Base-by-base conservation (phyloP, 2,113 vertebrate genomes). In the Hylia prasina region DNA sequence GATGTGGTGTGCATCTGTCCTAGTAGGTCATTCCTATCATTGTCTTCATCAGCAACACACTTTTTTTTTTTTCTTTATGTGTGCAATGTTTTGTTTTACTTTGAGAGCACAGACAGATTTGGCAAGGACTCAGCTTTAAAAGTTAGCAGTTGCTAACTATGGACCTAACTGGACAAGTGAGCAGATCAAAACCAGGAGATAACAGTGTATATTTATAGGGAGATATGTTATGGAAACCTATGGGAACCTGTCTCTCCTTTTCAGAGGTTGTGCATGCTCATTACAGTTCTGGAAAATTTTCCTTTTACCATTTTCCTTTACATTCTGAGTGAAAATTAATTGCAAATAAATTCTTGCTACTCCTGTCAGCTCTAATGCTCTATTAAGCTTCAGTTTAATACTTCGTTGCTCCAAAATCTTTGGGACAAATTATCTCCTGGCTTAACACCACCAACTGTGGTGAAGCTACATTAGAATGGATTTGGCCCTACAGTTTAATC, bases 1-100 rank as follows among this genome's bases (percentile, higher is more conserved):
- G 87, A 80, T 85, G n/a, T 82, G 66, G 42, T 77, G 50, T 75
- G 50, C 78, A 93, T 95, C 92, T 93, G 88, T 83, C 79, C 90
- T 83, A 40, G n/a, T 9, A 50, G 42, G 75, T 90, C 87, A 90
- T 89, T 90, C 83, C 56, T 87, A 85, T 77, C 24, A 0, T 39
- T 48, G 37, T 80, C 82, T 83, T 73, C 47, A 83, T 88, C 79
- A 89, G 72, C 2, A 17, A 78, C 48, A 70, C 5, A 0, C 6
- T 7, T 48, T n/a, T 77, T 35, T 54, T 66, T 17, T 48, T 28
- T 13, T 31, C 25, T 81, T 82, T 20, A 45, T 15, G 28, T 19
- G 40, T 63, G 24, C 66, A 58, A 35, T 83, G 27, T 83, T 88
- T 91, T 90, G n/a, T 76, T 94, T 84, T 56, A 48, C 47, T 91